Evolutionary conservation across 2,113 vertebrate species (phyloP).

Genomic region (Ptilorrhoa leucosticta): DNA sequence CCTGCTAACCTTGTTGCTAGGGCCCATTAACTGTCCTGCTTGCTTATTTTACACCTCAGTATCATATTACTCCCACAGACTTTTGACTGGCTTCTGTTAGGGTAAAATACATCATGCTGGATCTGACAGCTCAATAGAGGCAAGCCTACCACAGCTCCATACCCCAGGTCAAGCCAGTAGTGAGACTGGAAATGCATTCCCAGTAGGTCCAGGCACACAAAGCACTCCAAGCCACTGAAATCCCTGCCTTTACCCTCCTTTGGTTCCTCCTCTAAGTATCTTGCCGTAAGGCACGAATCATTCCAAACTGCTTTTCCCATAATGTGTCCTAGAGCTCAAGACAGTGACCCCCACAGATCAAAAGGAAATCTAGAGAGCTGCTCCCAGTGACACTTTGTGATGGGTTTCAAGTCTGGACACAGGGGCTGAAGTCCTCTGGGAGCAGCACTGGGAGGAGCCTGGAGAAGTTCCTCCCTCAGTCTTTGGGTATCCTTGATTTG

Average conservation of each 20-base stretch:
- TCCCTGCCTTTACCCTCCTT: not conserved
- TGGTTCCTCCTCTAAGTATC: not conserved
- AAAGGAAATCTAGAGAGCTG: not conserved
- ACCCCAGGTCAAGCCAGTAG: not conserved
- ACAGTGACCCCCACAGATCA: not conserved
- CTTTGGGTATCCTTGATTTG: not conserved
- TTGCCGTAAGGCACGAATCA: rapidly evolving
- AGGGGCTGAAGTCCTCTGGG: not conserved
- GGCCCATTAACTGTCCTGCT: not conserved
- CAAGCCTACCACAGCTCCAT: not conserved
- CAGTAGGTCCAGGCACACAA: not conserved
- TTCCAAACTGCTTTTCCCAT: not conserved
- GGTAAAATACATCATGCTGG: not conserved
- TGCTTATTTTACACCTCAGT: not conserved
- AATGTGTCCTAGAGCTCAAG: not conserved
- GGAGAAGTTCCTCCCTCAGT: not conserved
- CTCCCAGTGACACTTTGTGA: not conserved
- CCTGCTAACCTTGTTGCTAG: not conserved
- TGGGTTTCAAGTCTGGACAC: not conserved
- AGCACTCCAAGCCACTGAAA: not conserved
- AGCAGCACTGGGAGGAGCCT: not conserved
- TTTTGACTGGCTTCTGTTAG: not conserved
- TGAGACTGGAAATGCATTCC: not conserved
- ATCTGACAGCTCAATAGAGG: not conserved
- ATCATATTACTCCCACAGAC: not conserved